Percentiles rank a stretch among this genome's conserved stretches.
Conservation (phyloP, 1,140 invertebrate species). For the Zophobas morio region DNA sequence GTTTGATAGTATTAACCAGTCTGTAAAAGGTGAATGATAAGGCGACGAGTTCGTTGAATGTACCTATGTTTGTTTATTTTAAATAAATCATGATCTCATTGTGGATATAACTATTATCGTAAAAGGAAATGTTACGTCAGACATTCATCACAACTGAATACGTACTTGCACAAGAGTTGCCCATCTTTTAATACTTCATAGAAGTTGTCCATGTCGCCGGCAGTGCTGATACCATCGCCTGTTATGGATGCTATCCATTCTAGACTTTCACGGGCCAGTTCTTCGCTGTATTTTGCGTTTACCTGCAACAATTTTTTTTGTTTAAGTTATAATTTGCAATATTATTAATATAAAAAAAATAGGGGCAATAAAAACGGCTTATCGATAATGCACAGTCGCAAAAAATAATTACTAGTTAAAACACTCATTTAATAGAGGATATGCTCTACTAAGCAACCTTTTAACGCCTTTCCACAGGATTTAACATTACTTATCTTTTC, state of each 20-base stretch:
- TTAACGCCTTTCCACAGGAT: too few species aligned
- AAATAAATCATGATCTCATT: conserved; percentile 30
- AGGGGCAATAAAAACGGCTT: too few species aligned
- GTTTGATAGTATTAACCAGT: conserved; percentile 84
- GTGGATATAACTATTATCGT: conserved; percentile 5
- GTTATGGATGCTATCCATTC: conserved; percentile 92
- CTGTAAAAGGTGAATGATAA: conserved; percentile 69
- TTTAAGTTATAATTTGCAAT: too few species aligned
- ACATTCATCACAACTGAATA: conserved; percentile 39
- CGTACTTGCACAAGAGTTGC: conserved; percentile 87
- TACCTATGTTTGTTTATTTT: conserved; percentile 2
- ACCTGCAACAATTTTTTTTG: conserved; percentile 77
- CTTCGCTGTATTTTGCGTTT: conserved; percentile 95
- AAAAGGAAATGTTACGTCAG: conserved; percentile 22
- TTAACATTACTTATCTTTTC: too few species aligned
- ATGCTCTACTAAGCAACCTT: too few species aligned
- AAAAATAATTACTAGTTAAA: too few species aligned
- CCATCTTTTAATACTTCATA: conserved; percentile 91
- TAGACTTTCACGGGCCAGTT: conserved; percentile 89
- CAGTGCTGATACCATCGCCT: conserved; percentile 83
- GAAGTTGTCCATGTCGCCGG: conserved; percentile 93
- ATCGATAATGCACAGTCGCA: too few species aligned
- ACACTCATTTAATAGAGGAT: too few species aligned
- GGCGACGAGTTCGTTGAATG: neutral
- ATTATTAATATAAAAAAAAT: too few species aligned